A percentile compares a stretch with the other conserved stretches of the same genome.
Conservation (phyloP, 1,140 invertebrate genomes). For the Mycetomoellerius zeteki region DNA sequence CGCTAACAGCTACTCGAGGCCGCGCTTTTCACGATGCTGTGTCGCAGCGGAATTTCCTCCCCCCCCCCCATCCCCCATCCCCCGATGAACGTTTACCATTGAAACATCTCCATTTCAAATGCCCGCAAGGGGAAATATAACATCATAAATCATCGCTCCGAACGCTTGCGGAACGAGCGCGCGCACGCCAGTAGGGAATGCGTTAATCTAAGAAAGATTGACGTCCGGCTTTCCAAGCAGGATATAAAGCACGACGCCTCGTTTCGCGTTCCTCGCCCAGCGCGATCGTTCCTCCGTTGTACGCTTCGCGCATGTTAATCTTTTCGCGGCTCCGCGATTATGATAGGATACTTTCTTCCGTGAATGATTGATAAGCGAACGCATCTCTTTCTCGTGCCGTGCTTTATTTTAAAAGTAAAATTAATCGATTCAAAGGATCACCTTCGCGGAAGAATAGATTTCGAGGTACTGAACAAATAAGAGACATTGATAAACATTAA, state of each 20-base stretch:
- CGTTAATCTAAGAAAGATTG: conserved; percentile 65
- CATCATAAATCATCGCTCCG: conserved; percentile 63
- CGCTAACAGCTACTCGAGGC: conserved; percentile 48
- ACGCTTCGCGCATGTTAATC: conserved; percentile 24
- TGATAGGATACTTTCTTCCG: not conserved
- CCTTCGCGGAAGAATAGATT: not conserved
- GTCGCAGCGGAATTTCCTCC: not conserved
- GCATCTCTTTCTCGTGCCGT: not conserved
- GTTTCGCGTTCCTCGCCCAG: conserved; percentile 3
- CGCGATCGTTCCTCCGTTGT: conserved; percentile 3
- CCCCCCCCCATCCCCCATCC: no score
- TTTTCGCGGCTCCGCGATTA: not conserved
- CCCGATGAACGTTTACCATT: conserved; percentile 21
- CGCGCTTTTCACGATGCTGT: conserved; percentile 49
- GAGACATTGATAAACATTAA: not conserved
- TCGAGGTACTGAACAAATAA: not conserved
- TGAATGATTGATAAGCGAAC: conserved; percentile 37
- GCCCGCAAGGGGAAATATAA: conserved; percentile 47
- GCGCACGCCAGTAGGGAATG: conserved; percentile 1
- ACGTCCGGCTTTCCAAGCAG: conserved; percentile 54
- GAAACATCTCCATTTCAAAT: conserved; percentile 69
- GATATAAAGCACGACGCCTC: conserved; percentile 27
- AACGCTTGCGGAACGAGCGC: not conserved
- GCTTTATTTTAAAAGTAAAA: not conserved
- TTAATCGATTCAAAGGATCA: not conserved